Conservation (phyloP, 2,797 vertebrate species). For the Onychomys torridus region DNA sequence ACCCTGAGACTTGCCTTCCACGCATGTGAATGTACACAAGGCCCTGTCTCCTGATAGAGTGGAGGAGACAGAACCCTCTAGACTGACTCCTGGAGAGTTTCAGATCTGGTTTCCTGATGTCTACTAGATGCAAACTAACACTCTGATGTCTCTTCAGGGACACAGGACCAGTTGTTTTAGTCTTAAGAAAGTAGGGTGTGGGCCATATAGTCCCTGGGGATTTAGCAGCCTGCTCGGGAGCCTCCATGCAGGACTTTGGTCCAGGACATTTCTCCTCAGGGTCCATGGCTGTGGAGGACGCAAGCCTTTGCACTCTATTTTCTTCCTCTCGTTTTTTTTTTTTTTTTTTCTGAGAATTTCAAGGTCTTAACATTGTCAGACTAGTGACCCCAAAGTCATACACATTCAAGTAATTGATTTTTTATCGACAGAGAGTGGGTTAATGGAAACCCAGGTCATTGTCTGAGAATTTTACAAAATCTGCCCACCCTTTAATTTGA, state of each 20-base stretch:
- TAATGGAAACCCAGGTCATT: not conserved
- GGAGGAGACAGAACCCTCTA: not conserved
- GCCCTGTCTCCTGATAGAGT: not conserved
- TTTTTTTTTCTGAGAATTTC: slow-evolving; percentile 52
- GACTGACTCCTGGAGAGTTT: not conserved
- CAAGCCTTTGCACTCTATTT: not conserved
- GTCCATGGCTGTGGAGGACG: not conserved
- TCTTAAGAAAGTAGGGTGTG: not conserved
- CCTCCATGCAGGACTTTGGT: not conserved
- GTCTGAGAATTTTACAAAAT: slow-evolving; percentile 18
- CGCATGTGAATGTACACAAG: not conserved
- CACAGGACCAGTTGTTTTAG: not conserved
- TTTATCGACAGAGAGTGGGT: not conserved
- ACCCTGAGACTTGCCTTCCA: not conserved
- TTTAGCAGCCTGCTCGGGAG: not conserved
- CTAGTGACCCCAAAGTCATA: not conserved
- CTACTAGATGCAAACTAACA: not conserved
- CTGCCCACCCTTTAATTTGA: not conserved
- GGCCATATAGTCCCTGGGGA: not conserved
- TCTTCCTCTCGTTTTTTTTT: not conserved
- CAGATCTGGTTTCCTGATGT: not conserved
- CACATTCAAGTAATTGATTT: not conserved
- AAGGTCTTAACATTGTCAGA: not conserved
- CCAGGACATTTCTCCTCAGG: not conserved
- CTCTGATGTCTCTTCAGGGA: not conserved